Evolutionary conservation across 2,888 invertebrate species (phyloP), one percentile per base, ranked within the genome.

Genomic region (Siphonodentalium dalli): DNA sequence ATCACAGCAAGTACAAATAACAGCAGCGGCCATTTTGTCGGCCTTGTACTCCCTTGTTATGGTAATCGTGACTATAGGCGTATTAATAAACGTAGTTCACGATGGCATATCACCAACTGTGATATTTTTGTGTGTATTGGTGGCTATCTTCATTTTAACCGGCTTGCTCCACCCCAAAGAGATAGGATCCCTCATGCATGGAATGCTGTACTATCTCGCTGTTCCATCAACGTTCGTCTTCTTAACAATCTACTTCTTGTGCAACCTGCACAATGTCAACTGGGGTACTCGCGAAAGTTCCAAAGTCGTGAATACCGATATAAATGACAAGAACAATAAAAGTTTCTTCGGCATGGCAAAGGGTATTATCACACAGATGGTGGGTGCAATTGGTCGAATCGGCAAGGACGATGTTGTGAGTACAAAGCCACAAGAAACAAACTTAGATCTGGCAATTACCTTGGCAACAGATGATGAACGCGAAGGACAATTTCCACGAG

Each of bases 11-110:
- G 88, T 92, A 74, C 96, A 93, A 86, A 91, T 91, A 83, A 83
- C 72, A 13, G 51, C 59, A 18, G 72, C 70, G 1, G 67, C 62
- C 7, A 18, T 72, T 2, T 35, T 71, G 43, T 67, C 96, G 11
- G 94, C 97, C 11, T 88, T 89, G 7, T 98, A 97, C 82, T 95
- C 96, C 21, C 86, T 98, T 84, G 91, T 98, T 69, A 98, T 98
- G 98, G 96, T 98, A 92, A 96, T 97, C 64, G 98, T 98, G 26
- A 93, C 97, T 67, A 96, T 98, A 42, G 97, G 97, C 87, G 96
- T 96, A 1, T 93, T 96, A 1, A 87, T 98, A 23, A 97, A 97
- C 83, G 87, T 97, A 75, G 91, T 94, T 63, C 93, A 96, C 86
- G 97, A 98, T 85, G 95, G 96, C 18, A n/a, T n/a, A n/a, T 63